Conservation (phyloP, 2,797 vertebrate genomes). For the Brachyrhaphis roseni region DNA sequence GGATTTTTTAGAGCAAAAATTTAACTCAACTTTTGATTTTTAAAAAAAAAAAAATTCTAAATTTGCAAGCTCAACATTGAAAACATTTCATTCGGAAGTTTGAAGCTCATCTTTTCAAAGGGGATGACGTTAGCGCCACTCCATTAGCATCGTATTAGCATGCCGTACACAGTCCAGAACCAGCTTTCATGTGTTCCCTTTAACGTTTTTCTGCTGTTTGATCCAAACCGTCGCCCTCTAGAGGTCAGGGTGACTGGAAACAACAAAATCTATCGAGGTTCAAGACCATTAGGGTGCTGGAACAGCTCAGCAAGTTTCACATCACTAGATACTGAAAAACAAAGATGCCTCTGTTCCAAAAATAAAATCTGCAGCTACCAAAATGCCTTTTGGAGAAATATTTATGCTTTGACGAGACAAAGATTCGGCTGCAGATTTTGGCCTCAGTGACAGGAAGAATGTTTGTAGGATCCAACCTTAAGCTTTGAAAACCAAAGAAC, state of each 20-base stretch:
- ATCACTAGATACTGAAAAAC: neutral
- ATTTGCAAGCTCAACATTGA: neutral
- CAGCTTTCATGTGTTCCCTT: neutral
- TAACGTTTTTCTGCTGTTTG: neutral
- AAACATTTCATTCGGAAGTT: neutral
- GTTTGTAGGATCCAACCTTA: neutral
- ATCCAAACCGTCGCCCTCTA: neutral
- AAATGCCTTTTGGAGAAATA: neutral
- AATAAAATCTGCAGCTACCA: neutral
- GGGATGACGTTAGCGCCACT: neutral
- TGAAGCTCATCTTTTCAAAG: neutral
- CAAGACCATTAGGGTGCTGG: neutral
- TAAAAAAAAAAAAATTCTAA: too few relatives aligned
- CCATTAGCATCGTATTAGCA: neutral
- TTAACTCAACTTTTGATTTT: too few relatives aligned
- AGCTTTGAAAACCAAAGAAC: neutral
- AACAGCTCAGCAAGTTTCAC: neutral
- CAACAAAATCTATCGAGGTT: neutral
- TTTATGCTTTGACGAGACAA: neutral
- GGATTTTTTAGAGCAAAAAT: neutral
- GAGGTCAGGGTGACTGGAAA: neutral
- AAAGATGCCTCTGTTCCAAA: neutral
- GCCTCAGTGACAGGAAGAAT: neutral
- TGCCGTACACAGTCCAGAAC: neutral
- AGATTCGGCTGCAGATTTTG: neutral